Percentiles rank a stretch among this genome's conserved stretches.
phyloP scores from a whole-genome alignment of 2,113 vertebrate genomes.

The Apodemus sylvaticus region DNA sequence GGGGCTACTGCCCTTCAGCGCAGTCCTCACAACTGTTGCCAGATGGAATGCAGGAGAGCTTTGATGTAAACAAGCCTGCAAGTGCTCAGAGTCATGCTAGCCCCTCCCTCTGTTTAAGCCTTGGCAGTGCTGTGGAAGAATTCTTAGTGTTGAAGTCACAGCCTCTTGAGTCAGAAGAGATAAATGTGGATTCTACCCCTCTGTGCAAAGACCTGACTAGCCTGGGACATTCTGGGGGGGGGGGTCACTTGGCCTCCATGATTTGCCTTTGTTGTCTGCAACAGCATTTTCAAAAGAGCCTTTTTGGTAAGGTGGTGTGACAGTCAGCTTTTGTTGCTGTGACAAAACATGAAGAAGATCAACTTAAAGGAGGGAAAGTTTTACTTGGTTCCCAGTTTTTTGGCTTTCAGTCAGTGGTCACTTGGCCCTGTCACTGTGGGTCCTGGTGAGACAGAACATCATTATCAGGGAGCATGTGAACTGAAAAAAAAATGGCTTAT shows the following conservation, averaged over 20 bases:
- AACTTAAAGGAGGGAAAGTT: not conserved
- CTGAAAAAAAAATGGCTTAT: not conserved
- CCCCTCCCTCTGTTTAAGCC: not conserved
- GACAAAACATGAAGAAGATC: not conserved
- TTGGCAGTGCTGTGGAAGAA: not conserved
- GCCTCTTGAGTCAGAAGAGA: not conserved
- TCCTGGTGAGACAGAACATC: not conserved
- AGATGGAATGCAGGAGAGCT: not conserved
- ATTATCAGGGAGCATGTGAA: not conserved
- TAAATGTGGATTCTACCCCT: not conserved
- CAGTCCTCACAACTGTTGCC: not conserved
- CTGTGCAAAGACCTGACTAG: not conserved
- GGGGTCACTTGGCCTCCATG: not conserved
- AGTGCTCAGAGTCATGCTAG: too few relatives aligned
- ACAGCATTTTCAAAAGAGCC: not conserved
- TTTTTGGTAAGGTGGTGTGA: not conserved
- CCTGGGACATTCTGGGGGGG: fast-evolving
- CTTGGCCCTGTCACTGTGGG: not conserved
- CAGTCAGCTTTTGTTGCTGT: not conserved
- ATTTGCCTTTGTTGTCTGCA: not conserved
- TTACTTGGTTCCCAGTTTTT: not conserved
- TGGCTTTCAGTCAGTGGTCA: too few relatives aligned
- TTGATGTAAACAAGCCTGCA: not conserved
- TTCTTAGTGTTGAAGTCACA: not conserved
- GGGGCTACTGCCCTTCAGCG: too few relatives aligned